Conservation (phyloP, 2,888 invertebrate genomes). For the Caenorhabditis sinica region DNA sequence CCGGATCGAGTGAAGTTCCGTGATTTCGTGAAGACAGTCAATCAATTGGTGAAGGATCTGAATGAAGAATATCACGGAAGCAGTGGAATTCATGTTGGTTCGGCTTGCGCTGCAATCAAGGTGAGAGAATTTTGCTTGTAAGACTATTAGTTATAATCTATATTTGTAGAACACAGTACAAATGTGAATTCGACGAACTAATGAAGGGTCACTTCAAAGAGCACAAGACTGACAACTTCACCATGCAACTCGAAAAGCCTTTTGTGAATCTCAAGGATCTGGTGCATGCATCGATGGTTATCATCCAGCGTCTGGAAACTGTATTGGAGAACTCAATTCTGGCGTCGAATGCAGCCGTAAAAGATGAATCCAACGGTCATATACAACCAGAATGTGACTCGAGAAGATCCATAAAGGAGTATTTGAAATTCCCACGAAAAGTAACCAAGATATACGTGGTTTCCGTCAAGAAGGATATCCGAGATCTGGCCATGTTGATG, state of each 20-base stretch:
- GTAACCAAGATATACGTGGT: slow-evolving; percentile 39
- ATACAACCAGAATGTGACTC: slow-evolving; percentile 47
- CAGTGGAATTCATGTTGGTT: slow-evolving; percentile 58
- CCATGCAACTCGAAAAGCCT: too few relatives aligned
- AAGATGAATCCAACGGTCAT: slow-evolving; percentile 61
- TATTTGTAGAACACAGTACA: too few relatives aligned
- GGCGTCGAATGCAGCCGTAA: slow-evolving; percentile 69
- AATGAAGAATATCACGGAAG: slow-evolving; percentile 57
- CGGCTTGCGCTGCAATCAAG: slow-evolving; percentile 75
- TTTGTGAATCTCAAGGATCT: too few relatives aligned
- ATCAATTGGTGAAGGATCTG: slow-evolving; percentile 48
- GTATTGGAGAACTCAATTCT: slow-evolving; percentile 57
- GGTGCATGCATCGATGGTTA: too few relatives aligned
- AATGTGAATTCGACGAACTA: too few relatives aligned
- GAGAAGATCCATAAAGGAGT: slow-evolving; percentile 46
- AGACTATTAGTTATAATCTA: background rate
- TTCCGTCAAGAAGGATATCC: slow-evolving; percentile 10
- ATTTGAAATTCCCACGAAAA: slow-evolving; percentile 60
- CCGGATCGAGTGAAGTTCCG: slow-evolving; percentile 30
- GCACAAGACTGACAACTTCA: too few relatives aligned
- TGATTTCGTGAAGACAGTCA: slow-evolving; percentile 49
- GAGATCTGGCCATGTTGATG: slow-evolving; percentile 18
- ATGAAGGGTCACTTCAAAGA: too few relatives aligned
- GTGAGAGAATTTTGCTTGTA: background rate
- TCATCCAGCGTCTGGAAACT: too few relatives aligned